Base-by-base conservation (phyloP, 2,888 invertebrate species). In the Syritta pipiens region DNA sequence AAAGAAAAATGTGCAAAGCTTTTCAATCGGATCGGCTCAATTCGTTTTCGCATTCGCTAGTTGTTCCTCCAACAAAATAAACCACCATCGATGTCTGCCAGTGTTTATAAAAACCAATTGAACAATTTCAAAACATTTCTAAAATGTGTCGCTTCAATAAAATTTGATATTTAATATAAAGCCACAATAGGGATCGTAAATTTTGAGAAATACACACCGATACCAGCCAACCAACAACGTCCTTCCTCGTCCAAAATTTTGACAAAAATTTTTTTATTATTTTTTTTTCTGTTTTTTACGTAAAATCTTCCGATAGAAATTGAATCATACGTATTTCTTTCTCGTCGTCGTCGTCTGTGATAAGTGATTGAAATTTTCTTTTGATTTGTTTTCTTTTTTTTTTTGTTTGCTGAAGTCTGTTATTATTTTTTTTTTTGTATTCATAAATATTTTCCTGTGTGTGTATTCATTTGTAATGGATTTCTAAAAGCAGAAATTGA, bases 51-150 rank as follows among this genome's bases (percentile, higher is more conserved):
- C 79, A 79, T 79, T 79, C 74, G 57, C 42, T 68, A 74, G 60
- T 74, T 74, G 74, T 68, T 74, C 67, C 79, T 79, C 74, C 49
- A 62, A 68, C 74, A 57, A 74, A 74, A 62, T 74, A 79, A 79
- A 74, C 67, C 67, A 44, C 74, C 3, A 75, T 75, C 81, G 59
- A 81, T 81, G 81, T 81, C 81, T 75, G 53, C 63, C 68, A 81
- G 81, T 81, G 75, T 53, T 68, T 42, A 81, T 63, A 75, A 68
- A 81, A 75, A 51, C 62, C 68, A 68, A 69, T 68, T 59, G 46
- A 75, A 68, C 63, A 69, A 37, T 75, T 63, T 59, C 35, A 63
- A 81, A 81, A 81, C 75, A 63, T 46, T 68, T 69, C 24, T 63
- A 81, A 69, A 75, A 81, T 81, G 81, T 81, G 68, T 75, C 79